Evolutionary conservation across 2,797 vertebrate genomes (phyloP).

Genomic region (Phyllotis vaccarum): DNA sequence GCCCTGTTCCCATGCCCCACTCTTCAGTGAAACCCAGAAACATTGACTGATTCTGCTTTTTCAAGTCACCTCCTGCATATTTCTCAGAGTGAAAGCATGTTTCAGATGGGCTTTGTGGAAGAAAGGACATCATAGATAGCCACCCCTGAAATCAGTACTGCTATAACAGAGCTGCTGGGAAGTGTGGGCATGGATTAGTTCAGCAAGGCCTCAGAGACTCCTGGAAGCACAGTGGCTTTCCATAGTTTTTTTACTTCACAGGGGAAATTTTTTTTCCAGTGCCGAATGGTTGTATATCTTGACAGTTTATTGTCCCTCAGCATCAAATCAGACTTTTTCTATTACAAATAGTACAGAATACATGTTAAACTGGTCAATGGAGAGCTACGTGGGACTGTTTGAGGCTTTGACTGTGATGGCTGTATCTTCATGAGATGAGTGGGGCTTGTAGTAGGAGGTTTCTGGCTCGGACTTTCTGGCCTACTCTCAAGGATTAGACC

Average conservation of each 20-base stretch:
- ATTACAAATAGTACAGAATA: not conserved
- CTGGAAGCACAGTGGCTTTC: accelerated
- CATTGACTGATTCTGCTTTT: not conserved
- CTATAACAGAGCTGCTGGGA: accelerated
- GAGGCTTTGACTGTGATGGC: not conserved
- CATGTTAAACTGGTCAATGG: not conserved
- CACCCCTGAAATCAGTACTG: accelerated
- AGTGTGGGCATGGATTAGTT: accelerated
- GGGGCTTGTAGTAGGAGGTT: too few relatives aligned
- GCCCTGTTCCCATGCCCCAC: accelerated
- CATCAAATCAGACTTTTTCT: not conserved
- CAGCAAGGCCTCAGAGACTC: accelerated
- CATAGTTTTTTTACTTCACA: not conserved
- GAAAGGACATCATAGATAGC: not conserved
- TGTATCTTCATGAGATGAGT: not conserved
- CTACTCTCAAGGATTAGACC: too few relatives aligned
- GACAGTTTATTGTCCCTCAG: not conserved
- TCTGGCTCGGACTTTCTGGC: too few relatives aligned
- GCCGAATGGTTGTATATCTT: not conserved
- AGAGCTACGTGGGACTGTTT: accelerated
- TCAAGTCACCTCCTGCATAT: not conserved
- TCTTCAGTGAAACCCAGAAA: accelerated
- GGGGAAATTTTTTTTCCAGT: not conserved
- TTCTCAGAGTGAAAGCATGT: not conserved
- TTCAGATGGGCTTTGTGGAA: not conserved